These are phyloP conservation scores for Atta colombica DNA, from an alignment of 1,140 invertebrate genomes.

Conservation along the genomic window DNA sequence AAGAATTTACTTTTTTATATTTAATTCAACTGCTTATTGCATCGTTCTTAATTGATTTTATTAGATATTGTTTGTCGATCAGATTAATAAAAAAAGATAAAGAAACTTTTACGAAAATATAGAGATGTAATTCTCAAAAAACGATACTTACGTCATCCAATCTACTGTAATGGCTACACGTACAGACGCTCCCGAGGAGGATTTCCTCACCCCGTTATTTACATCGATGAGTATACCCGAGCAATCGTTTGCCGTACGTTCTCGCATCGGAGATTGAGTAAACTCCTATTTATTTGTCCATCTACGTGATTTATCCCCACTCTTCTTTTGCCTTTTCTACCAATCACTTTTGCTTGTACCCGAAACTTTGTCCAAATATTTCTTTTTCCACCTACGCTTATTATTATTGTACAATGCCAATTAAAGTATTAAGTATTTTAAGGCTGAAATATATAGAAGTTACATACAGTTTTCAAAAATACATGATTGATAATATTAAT, in stretches of 20 bases:
- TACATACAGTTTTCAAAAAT: not conserved
- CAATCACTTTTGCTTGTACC: conserved; percentile 5
- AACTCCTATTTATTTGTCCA: conserved; percentile 62
- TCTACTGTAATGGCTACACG: conserved; percentile 28
- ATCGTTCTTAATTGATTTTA: not conserved
- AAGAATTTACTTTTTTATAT: not conserved
- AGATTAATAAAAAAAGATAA: not conserved
- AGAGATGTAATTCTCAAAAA: conserved; percentile 1
- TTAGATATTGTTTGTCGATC: not conserved
- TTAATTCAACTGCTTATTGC: not conserved
- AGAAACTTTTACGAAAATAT: conserved; percentile 13
- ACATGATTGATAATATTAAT: not conserved
- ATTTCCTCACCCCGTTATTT: conserved; percentile 70
- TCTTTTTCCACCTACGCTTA: conserved; percentile 8
- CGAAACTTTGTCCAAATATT: conserved; percentile 16
- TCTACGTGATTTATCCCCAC: conserved; percentile 49
- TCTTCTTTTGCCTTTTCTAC: conserved; percentile 38
- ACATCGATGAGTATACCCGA: conserved; percentile 61
- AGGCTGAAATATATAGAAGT: not conserved
- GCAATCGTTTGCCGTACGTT: conserved; percentile 27
- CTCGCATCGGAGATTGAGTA: conserved; percentile 48
- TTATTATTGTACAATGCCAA: not conserved
- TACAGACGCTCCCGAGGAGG: conserved; percentile 56
- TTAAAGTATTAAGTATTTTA: not conserved
- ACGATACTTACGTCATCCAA: conserved; percentile 27